phyloP scores from a whole-genome alignment of 2,888 invertebrate genomes.

The Volucella inflata region DNA sequence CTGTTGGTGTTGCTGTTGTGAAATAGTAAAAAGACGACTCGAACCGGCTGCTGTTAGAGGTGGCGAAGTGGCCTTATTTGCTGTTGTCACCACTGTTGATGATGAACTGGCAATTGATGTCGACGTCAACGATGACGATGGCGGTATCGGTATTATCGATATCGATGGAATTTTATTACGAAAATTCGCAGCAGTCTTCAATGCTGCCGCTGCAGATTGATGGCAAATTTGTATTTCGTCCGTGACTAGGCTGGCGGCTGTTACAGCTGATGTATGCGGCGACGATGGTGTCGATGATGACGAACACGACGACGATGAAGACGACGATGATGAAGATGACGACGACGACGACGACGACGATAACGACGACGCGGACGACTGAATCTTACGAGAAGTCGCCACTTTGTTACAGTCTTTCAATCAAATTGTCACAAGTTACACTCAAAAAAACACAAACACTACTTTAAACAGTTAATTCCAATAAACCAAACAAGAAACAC shows the following conservation, averaged over 20 bases:
- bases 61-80: conserved; percentile 81
- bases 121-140: conserved; percentile 70
- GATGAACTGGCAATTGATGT: conserved; percentile 75
- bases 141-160: conserved; percentile 82
- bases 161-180: conserved; percentile 82
- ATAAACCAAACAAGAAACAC: conserved; percentile 9
- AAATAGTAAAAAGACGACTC: conserved; percentile 42
- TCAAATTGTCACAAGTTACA: conserved; percentile 35
- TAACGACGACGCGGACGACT: conserved; percentile 72
- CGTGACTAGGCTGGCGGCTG: conserved; percentile 69
- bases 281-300: conserved; percentile 62
- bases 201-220: conserved; percentile 65
- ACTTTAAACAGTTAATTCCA: background rate
- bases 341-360: conserved; percentile 52
- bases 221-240: conserved; percentile 73
- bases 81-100: conserved; percentile 51
- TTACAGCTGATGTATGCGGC: conserved; percentile 46
- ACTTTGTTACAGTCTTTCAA: conserved; percentile 75
- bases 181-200: conserved; percentile 78
- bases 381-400: conserved; percentile 76
- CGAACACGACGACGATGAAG: conserved; percentile 57
- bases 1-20: conserved; percentile 46
- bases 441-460: conserved; percentile 1
- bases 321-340: conserved; percentile 37
- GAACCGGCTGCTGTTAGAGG: conserved; percentile 76